Base-by-base conservation (phyloP, 1,140 invertebrate species). In the Gerris buenoi region DNA sequence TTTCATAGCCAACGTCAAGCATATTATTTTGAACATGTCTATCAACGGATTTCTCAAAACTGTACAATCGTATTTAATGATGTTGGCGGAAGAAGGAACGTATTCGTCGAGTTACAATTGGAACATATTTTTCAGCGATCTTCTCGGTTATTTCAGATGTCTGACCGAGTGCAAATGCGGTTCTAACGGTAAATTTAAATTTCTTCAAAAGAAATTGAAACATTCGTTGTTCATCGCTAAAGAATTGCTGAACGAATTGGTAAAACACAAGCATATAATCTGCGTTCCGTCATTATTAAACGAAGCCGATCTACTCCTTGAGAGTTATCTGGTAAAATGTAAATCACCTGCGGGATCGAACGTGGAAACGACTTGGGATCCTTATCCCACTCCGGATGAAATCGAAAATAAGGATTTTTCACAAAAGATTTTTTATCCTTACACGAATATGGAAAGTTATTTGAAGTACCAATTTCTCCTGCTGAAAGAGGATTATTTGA, bases 381-480 rank as follows among this genome's bases (percentile, higher is more conserved):
- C 33, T 46, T 46, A 46, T 18, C 33, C 33, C 5, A 10, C 33
- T 46, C 18, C 18, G 5, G 18, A 46, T 10, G 33, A 46, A 46
- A 18, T 46, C 18, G 5, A 46, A 46, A 46, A 10, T 10, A 5
- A 5, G 5, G 33, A 46, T 18, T 18, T 18, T 46, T 46, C 33
- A 10, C 5, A 46, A 46, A 10, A 10, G 5, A 5, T 46, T 46
- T 46, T 46, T 46, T 5, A 46, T 46, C 29, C 65, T 18, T 83
- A 79, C 72, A 70, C 73, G 13, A 70, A 72, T 69, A 66, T 76
- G 18, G 75, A 81, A 25, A 75, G 81, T 66, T 82, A 82, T 69
- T 69, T 83, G 27, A 79, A 82, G 66, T 73, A 77, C 0, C 80
- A 82, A 68, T 82, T 79, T 68, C 72, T 79, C 2, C 72, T 82